Base-by-base conservation (phyloP, 1,140 invertebrate species). In the Asobara japonica region DNA sequence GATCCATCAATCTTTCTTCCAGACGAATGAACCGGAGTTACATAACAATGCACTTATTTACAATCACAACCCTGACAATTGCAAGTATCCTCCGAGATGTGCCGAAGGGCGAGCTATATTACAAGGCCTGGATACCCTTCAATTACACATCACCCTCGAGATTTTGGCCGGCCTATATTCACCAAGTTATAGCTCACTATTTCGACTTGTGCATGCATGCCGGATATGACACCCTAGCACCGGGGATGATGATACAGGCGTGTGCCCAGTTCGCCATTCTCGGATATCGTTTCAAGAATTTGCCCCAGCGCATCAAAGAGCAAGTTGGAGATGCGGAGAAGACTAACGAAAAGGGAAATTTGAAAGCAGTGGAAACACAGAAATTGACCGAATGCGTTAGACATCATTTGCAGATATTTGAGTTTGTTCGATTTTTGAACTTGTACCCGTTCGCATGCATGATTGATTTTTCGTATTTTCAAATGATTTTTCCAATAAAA, bases 401-500 rank as follows among this genome's bases (percentile, higher is more conserved):
- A 18, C 69, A 70, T 70, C 69, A 70, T 64, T 22, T 70, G 22
- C 36, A 38, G 48, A 62, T 70, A 64, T 30, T 45, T 29, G 31
- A 70, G 69, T 70, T 64, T n/a, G n/a, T n/a, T n/a, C n/a, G n/a
- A n/a, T n/a, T n/a, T n/a, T n/a, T n/a, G n/a, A n/a, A n/a, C n/a
- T n/a, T n/a, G n/a, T n/a, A n/a, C n/a, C n/a, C n/a, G n/a, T n/a
- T n/a, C n/a, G n/a, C n/a, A n/a, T n/a, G n/a, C n/a, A n/a, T n/a
- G n/a, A n/a, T n/a, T n/a, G n/a, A n/a, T n/a, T n/a, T n/a, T n/a
- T n/a, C n/a, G n/a, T n/a, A n/a, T n/a, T n/a, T n/a, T n/a, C n/a
- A n/a, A n/a, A n/a, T n/a, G n/a, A n/a, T n/a, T n/a, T n/a, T n/a
- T n/a, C n/a, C n/a, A n/a, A n/a, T n/a, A n/a, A n/a, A n/a, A n/a